Evolutionary conservation across 1,140 invertebrate genomes (phyloP).

Genomic region (Nephila pilipes): DNA sequence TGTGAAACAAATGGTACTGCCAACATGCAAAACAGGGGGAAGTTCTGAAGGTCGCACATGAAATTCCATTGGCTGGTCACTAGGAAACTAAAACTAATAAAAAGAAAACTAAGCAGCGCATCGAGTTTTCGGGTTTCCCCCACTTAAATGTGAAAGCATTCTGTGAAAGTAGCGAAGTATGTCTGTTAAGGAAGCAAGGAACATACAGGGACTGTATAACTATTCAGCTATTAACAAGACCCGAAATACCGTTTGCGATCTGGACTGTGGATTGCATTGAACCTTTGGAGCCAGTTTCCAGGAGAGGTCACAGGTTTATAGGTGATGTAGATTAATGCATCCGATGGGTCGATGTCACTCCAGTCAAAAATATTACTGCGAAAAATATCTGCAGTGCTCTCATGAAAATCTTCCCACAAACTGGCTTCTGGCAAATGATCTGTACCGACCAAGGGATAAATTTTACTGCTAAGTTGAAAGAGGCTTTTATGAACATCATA

Average conservation of each 20-base stretch:
- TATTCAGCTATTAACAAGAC: neutral
- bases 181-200: neutral
- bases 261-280: neutral
- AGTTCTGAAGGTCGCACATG: neutral
- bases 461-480: neutral
- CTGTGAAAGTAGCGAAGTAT: neutral
- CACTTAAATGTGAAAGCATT: neutral
- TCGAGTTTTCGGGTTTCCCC: neutral
- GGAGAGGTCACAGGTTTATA: neutral
- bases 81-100: no score
- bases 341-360: neutral
- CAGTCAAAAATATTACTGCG: neutral
- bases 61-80: neutral
- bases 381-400: neutral
- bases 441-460: constrained; percentile 15
- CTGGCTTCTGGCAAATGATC: neutral
- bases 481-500: neutral
- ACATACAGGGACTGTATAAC: neutral
- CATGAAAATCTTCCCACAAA: neutral
- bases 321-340: neutral
- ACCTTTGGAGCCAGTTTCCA: neutral
- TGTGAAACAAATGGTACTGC: neutral
- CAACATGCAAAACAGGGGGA: no score
- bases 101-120: neutral
- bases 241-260: neutral